Conservation (phyloP, 2,113 vertebrate genomes). For the Bombycilla garrulus region DNA sequence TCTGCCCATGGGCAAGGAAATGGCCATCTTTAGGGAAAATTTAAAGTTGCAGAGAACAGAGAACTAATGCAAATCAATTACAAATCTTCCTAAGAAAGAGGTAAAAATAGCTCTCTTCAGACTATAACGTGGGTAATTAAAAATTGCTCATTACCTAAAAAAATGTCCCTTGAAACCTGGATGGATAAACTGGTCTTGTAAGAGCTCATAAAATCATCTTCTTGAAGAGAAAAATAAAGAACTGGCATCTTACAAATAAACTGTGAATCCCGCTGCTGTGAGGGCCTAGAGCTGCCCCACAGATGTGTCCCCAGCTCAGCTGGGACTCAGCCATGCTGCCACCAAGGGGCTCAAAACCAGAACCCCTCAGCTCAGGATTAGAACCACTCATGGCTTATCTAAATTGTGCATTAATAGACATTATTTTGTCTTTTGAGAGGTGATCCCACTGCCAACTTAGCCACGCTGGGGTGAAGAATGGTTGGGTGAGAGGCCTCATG, state of each 20-base stretch:
- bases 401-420: not conserved
- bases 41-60: not conserved
- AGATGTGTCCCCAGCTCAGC: fast-evolving
- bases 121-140: not conserved
- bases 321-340: not conserved
- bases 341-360: not conserved
- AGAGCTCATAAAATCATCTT: not conserved
- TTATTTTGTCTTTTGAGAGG: not conserved
- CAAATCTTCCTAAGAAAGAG: not conserved
- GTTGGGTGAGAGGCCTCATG: not conserved
- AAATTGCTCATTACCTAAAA: not conserved
- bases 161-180: not conserved
- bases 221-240: not conserved
- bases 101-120: not conserved
- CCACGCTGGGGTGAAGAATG: not conserved
- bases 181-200: not conserved
- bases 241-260: fast-evolving
- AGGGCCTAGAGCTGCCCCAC: not conserved
- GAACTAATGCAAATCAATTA: not conserved
- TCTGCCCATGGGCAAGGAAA: not conserved
- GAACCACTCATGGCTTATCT: not conserved
- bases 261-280: not conserved
- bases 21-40: not conserved
- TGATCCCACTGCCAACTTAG: not conserved
- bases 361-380: not conserved